Evolutionary conservation across 2,888 invertebrate genomes (phyloP).

Genomic region (Furcula furcula): DNA sequence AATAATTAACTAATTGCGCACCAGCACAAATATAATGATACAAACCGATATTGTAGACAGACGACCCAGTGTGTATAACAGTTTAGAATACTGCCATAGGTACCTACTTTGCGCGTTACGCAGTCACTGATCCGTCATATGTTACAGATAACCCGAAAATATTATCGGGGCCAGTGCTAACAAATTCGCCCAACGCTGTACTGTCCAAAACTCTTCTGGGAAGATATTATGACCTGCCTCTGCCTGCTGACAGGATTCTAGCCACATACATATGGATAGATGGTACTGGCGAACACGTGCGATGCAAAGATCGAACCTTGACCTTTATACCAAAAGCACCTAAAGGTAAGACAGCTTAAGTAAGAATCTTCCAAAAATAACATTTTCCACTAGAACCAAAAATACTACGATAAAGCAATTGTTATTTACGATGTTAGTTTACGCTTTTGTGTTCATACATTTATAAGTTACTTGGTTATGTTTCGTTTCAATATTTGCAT

Average conservation of each 20-base stretch:
- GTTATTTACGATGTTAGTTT: too few species aligned
- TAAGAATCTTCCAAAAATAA: too few species aligned
- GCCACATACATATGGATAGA: constrained; percentile 98
- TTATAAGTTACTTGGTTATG: too few species aligned
- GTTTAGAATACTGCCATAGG: too few species aligned
- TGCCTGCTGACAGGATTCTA: constrained; percentile 89
- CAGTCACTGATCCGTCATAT: background rate
- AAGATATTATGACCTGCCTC: constrained; percentile 88
- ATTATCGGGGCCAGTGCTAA: constrained; percentile 70
- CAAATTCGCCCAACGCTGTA: constrained; percentile 91
- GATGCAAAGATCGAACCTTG: constrained; percentile 94
- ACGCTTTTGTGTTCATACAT: too few species aligned
- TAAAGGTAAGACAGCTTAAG: constrained; percentile 85
- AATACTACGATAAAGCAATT: too few species aligned
- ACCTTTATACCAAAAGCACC: constrained; percentile 89
- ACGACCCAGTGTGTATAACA: constrained; percentile 29
- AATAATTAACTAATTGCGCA: too few species aligned
- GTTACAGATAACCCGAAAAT: constrained; percentile 73
- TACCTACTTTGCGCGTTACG: background rate
- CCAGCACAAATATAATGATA: too few species aligned
- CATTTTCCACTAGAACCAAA: too few species aligned
- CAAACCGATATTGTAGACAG: too few species aligned
- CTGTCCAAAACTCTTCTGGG: constrained; percentile 88
- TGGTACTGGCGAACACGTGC: constrained; percentile 92
- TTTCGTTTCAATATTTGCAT: too few species aligned